phyloP scores from a whole-genome alignment of 2,113 vertebrate genomes.

The Sigmodon hispidus region DNA sequence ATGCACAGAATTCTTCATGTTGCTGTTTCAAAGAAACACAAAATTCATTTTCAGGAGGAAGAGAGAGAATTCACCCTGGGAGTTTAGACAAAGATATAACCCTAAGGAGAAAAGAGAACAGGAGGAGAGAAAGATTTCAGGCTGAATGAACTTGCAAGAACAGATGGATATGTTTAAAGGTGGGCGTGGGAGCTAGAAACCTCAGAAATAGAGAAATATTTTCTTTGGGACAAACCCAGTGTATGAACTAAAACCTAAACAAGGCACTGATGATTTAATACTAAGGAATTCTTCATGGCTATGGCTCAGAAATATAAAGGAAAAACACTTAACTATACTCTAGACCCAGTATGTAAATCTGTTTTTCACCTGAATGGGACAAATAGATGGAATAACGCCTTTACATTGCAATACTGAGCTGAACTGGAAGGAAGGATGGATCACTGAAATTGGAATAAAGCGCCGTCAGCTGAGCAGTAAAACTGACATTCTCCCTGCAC shows the following conservation, averaged over 20 bases:
- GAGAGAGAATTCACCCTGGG: background rate
- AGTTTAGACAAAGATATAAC: background rate
- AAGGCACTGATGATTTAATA: background rate
- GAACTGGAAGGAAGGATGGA: constrained; percentile 9
- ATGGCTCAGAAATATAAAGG: constrained; percentile 18
- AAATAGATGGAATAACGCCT: background rate
- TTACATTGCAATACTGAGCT: background rate
- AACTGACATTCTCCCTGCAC: background rate
- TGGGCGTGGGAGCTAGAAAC: background rate
- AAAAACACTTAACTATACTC: background rate
- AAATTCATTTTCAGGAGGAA: background rate
- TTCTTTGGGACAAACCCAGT: background rate
- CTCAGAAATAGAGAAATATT: constrained; percentile 35
- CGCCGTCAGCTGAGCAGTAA: background rate
- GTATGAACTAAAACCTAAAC: background rate
- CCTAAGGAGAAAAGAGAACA: background rate
- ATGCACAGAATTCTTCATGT: background rate
- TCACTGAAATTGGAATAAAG: background rate
- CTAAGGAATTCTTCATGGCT: background rate
- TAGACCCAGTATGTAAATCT: background rate
- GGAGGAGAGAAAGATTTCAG: background rate
- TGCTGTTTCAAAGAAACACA: background rate
- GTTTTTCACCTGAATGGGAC: background rate
- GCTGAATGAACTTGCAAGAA: background rate
- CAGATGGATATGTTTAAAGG: background rate